Conservation (phyloP, 2,797 vertebrate species). For the Linurgus olivaceus region DNA sequence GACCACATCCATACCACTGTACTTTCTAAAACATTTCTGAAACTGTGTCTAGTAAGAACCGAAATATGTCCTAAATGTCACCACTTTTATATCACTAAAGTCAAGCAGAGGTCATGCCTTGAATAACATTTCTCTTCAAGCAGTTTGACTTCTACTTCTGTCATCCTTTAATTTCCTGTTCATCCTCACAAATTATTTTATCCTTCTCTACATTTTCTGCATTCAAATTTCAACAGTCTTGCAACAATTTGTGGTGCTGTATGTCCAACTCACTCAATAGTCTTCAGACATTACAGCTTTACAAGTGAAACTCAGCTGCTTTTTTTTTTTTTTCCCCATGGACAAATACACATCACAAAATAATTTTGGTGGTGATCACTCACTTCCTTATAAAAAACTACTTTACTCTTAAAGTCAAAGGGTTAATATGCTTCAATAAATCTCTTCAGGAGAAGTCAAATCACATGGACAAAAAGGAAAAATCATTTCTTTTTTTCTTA, state of each 20-base stretch:
- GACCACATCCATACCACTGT: not conserved
- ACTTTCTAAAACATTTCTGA: not conserved
- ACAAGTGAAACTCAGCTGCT: not conserved
- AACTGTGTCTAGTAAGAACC: not conserved
- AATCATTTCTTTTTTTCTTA: not conserved
- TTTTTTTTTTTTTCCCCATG: not conserved
- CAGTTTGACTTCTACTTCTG: not conserved
- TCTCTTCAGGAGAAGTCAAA: not conserved
- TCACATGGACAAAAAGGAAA: not conserved
- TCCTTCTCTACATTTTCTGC: not conserved
- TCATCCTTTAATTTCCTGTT: not conserved
- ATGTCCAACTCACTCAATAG: not conserved
- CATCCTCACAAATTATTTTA: not conserved
- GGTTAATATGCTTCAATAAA: not conserved
- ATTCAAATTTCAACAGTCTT: not conserved
- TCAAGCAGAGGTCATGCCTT: not conserved
- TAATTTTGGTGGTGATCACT: not conserved
- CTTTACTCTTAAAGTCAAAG: not conserved
- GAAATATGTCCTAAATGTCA: not conserved
- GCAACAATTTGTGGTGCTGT: rapidly evolving
- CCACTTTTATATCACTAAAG: not conserved
- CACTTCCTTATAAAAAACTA: not conserved
- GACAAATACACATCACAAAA: not conserved
- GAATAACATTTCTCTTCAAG: not conserved
- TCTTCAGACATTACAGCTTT: not conserved